These are phyloP conservation scores for Lycocorax pyrrhopterus DNA, from an alignment of 2,113 vertebrate genomes.

Conservation along the genomic window DNA sequence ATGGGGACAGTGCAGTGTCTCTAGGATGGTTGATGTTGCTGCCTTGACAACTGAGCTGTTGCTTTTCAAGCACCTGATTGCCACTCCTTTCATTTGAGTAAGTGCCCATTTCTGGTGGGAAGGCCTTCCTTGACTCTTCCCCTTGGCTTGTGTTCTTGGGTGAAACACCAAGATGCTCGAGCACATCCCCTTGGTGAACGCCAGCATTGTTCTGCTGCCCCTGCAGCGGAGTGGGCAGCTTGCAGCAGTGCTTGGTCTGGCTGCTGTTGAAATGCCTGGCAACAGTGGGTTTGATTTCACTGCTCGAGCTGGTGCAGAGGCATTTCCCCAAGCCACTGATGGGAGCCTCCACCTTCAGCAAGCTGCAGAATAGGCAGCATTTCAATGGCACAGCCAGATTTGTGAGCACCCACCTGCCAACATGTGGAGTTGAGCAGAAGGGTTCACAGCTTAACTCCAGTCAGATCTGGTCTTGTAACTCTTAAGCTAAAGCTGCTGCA, in stretches of 20 bases:
- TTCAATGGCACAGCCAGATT: background rate
- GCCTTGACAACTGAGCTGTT: background rate
- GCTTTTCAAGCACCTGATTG: background rate
- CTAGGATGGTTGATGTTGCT: background rate
- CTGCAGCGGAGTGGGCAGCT: background rate
- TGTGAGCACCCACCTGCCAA: background rate
- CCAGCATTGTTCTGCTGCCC: background rate
- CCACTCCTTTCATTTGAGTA: background rate
- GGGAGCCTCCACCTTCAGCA: background rate
- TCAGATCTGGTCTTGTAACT: background rate
- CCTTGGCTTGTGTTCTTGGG: background rate
- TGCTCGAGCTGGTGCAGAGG: background rate
- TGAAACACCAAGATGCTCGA: fast-evolving
- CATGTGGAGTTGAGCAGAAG: background rate
- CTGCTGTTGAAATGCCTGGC: background rate
- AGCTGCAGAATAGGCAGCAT: background rate
- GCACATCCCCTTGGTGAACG: fast-evolving
- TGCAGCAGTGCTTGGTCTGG: background rate
- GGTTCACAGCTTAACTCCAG: background rate
- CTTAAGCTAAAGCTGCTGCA: background rate
- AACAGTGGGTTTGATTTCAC: background rate
- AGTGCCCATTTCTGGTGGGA: background rate
- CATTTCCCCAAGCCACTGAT: background rate
- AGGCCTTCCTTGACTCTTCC: background rate
- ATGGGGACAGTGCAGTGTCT: background rate